Evolutionary conservation across 2,797 vertebrate species (phyloP).

Genomic region (Dendrocincla fuliginosa): DNA sequence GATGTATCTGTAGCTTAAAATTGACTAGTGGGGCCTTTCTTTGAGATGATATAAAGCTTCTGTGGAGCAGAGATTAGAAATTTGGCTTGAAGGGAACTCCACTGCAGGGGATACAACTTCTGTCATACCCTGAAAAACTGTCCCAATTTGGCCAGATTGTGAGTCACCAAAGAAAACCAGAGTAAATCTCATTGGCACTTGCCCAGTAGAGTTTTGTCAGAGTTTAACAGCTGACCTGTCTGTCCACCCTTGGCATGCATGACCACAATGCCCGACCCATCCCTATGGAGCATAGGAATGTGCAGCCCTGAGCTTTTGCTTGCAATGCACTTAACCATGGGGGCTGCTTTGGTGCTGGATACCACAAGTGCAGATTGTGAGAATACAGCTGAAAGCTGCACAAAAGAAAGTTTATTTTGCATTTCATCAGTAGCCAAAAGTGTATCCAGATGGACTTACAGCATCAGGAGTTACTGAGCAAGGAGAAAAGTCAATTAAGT

Average conservation of each 20-base stretch:
- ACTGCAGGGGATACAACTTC: background rate
- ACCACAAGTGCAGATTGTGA: background rate
- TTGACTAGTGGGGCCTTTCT: background rate
- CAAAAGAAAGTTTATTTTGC: background rate
- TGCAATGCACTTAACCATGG: fast-evolving
- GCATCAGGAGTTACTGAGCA: background rate
- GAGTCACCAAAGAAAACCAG: background rate
- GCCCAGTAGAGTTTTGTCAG: background rate
- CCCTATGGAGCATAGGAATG: fast-evolving
- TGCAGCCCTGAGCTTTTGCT: background rate
- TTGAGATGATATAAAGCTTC: background rate
- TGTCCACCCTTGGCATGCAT: background rate
- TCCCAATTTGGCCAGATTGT: background rate
- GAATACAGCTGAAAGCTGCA: background rate
- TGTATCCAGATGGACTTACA: background rate
- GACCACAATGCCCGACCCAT: background rate
- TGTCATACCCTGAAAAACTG: background rate
- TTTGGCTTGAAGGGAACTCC: constrained; percentile 26
- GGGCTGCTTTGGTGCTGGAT: background rate
- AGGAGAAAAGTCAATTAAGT: background rate
- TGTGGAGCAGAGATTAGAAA: constrained; percentile 5
- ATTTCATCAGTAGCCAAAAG: background rate
- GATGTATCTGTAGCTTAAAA: constrained; percentile 45
- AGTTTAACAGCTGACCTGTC: background rate
- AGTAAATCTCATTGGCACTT: background rate